Percentiles rank a stretch among this genome's conserved stretches.
Evolutionary conservation across 2,113 vertebrate species (phyloP).

Genomic region (Gadus chalcogrammus): DNA sequence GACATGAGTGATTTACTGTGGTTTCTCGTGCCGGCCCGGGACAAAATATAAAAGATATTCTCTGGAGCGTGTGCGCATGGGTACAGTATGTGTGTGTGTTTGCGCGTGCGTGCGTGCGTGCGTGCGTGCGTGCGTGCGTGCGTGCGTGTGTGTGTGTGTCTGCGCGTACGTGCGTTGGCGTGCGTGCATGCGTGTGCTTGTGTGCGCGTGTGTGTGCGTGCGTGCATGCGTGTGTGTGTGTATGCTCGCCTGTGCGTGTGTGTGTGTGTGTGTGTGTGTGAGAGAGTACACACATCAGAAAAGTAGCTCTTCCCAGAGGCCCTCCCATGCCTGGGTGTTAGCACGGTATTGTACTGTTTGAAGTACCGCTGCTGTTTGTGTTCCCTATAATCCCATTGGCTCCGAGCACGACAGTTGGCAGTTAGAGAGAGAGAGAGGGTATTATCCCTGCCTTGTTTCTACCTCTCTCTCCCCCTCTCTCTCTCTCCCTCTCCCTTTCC

Average conservation of each 20-base stretch:
- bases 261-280: background rate
- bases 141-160: background rate
- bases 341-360: conserved; percentile 71
- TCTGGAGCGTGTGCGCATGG: conserved; percentile 55
- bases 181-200: background rate
- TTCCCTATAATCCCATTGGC: conserved; percentile 65
- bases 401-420: conserved; percentile 35
- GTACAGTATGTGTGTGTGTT: background rate
- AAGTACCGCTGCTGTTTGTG: conserved; percentile 63
- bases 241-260: background rate
- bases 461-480: background rate
- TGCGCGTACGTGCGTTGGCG: background rate
- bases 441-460: conserved; percentile 34
- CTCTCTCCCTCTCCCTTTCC: too few relatives aligned
- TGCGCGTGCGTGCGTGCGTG: background rate
- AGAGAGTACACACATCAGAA: conserved; percentile 52
- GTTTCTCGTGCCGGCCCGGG: conserved; percentile 30
- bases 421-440: conserved; percentile 34
- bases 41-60: conserved; percentile 60
- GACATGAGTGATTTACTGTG: conserved; percentile 43
- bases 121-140: background rate
- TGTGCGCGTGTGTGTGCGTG: background rate
- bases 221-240: background rate
- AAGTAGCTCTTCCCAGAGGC: conserved; percentile 61
- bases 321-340: conserved; percentile 62